Evolutionary conservation across 2,888 invertebrate species (phyloP).

Genomic region (Geophilus truncorum): DNA sequence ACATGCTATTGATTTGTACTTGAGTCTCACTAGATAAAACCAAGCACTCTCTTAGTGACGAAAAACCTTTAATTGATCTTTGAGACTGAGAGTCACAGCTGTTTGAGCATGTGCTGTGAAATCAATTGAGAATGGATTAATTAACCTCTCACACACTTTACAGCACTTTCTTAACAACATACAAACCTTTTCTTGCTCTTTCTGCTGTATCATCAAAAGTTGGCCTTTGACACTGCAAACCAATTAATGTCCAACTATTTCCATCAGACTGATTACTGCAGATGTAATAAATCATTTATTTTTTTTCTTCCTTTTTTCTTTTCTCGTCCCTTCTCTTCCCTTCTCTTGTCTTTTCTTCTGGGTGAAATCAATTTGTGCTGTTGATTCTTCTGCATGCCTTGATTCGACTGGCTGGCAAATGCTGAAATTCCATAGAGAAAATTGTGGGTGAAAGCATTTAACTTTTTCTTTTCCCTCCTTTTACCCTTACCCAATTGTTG

Average conservation of each 20-base stretch:
- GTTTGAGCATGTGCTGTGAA: conserved; percentile 1
- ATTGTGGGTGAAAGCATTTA: conserved; percentile 13
- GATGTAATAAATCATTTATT: not conserved
- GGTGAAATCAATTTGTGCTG: conserved; percentile 19
- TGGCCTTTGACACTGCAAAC: not conserved
- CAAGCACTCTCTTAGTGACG: not conserved
- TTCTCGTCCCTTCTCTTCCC: not conserved
- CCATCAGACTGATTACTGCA: conserved; percentile 8
- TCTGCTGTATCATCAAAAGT: not conserved
- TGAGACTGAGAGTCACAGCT: not conserved
- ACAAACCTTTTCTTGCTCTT: not conserved
- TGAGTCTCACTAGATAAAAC: conserved; percentile 6
- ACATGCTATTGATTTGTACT: conserved; percentile 7
- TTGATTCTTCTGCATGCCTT: conserved; percentile 23
- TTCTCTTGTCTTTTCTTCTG: not conserved
- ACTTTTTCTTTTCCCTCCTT: not conserved
- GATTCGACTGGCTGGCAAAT: not conserved
- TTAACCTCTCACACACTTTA: not conserved
- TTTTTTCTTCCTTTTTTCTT: not conserved
- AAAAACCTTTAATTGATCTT: conserved; percentile 14
- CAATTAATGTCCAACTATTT: conserved; percentile 20
- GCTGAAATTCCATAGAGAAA: not conserved
- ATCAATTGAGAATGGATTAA: conserved; percentile 18
- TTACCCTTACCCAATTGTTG: not conserved
- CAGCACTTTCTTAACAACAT: not conserved